These are phyloP conservation scores for Chiloscyllium plagiosum DNA, from an alignment of 2,113 vertebrate species.

Conservation along the genomic window DNA sequence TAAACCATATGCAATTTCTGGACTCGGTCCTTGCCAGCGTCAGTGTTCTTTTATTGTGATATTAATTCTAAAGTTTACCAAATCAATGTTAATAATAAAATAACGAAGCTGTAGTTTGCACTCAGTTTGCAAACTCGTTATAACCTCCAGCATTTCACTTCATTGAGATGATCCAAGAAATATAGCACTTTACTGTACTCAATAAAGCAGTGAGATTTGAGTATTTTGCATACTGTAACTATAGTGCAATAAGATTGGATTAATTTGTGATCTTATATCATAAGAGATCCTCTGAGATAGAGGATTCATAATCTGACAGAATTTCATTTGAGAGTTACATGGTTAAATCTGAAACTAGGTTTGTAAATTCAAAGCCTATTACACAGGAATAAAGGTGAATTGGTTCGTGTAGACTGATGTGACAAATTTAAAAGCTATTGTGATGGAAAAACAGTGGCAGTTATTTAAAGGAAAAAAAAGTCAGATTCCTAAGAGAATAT, in stretches of 20 bases:
- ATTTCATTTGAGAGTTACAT: too few species aligned
- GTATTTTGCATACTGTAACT: neutral
- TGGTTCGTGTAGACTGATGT: too few species aligned
- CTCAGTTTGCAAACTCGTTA: neutral
- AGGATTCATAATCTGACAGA: too few species aligned
- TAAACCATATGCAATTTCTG: neutral
- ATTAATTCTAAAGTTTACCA: neutral
- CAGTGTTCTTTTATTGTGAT: neutral
- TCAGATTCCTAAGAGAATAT: too few species aligned
- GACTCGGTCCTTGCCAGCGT: neutral
- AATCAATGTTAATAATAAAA: neutral
- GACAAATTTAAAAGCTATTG: too few species aligned
- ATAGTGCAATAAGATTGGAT: neutral
- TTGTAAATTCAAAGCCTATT: too few species aligned
- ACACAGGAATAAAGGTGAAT: too few species aligned
- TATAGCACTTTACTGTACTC: neutral
- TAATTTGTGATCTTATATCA: too few species aligned
- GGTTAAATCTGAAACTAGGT: too few species aligned
- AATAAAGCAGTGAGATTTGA: neutral
- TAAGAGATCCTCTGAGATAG: too few species aligned
- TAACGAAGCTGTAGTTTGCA: neutral
- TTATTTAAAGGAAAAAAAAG: too few species aligned
- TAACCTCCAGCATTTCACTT: neutral
- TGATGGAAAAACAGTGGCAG: too few species aligned
- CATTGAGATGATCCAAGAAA: neutral